Evolutionary conservation across 1,140 invertebrate species (phyloP).

Genomic region (Hesperophylax magnus): DNA sequence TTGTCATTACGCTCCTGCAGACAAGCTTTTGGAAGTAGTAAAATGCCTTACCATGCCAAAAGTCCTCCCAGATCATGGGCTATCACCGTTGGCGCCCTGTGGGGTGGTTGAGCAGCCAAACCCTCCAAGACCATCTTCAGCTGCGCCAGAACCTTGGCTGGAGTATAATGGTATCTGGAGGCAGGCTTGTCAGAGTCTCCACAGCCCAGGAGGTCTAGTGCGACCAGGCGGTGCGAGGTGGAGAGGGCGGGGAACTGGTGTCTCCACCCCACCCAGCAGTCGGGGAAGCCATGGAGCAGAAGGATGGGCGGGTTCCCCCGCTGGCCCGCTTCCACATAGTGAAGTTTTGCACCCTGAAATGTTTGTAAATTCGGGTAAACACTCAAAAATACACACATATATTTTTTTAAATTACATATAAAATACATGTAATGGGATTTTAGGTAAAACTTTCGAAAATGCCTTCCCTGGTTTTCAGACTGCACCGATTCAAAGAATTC

Average conservation of each 20-base stretch:
- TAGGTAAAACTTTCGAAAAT: too few relatives aligned
- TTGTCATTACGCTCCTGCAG: too few relatives aligned
- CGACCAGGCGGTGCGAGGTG: slow-evolving; percentile 74
- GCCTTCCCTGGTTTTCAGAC: too few relatives aligned
- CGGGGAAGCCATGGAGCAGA: slow-evolving; percentile 84
- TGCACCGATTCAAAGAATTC: too few relatives aligned
- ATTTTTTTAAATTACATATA: too few relatives aligned
- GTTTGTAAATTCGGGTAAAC: slow-evolving; percentile 50
- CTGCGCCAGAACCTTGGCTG: slow-evolving; percentile 74
- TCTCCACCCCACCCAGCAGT: slow-evolving; percentile 81
- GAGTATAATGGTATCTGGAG: slow-evolving; percentile 74
- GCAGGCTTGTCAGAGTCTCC: slow-evolving; percentile 86
- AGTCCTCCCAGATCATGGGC: slow-evolving; percentile 88
- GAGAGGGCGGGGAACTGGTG: slow-evolving; percentile 71
- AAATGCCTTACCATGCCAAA: slow-evolving; percentile 75
- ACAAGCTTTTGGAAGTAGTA: background rate
- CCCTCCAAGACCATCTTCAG: slow-evolving; percentile 67
- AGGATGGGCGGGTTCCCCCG: slow-evolving; percentile 74
- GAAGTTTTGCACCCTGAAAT: slow-evolving; percentile 79
- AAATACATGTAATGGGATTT: too few relatives aligned
- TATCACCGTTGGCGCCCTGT: slow-evolving; percentile 73
- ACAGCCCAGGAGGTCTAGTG: slow-evolving; percentile 86
- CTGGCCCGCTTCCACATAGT: slow-evolving; percentile 81
- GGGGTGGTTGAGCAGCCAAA: slow-evolving; percentile 5
- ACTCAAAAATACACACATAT: too few relatives aligned